Conservation (phyloP, 2,888 invertebrate genomes). For the Eupelmus urozonus region DNA sequence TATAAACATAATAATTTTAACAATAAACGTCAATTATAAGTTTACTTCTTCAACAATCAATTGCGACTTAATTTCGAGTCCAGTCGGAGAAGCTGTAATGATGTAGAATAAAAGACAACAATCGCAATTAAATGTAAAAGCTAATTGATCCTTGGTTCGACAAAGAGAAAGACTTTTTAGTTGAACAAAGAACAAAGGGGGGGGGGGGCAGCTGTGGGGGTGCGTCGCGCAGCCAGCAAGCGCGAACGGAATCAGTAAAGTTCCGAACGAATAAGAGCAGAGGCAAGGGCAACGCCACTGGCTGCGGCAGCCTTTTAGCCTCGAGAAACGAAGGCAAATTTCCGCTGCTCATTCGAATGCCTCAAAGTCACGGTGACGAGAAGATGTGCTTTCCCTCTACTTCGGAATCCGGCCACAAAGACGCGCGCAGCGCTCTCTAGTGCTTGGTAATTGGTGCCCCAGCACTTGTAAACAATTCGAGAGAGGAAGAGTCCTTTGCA, state of each 20-base stretch:
- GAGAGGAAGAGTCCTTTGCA: slow-evolving; percentile 62
- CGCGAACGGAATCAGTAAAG: slow-evolving; percentile 1
- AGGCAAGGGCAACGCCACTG: not conserved
- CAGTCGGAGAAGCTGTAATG: too few species aligned
- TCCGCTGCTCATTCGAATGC: slow-evolving; percentile 18
- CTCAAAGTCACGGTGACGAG: slow-evolving; percentile 17
- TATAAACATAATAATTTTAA: too few species aligned
- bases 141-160: too few species aligned
- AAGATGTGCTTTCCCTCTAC: slow-evolving; percentile 13
- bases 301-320: slow-evolving; percentile 8
- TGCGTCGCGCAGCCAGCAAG: not conserved
- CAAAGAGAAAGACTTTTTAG: too few species aligned
- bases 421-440: not conserved
- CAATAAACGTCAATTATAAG: too few species aligned
- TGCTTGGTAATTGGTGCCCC: slow-evolving; percentile 15
- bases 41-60: too few species aligned
- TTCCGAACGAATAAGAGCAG: not conserved
- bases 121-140: too few species aligned
- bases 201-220: not conserved
- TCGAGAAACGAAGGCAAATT: not conserved
- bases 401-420: slow-evolving; percentile 12
- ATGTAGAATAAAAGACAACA: too few species aligned
- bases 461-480: slow-evolving; percentile 57
- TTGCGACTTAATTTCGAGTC: too few species aligned
- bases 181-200: not conserved